These are phyloP conservation scores for Elysia crispata DNA, from an alignment of 2,888 invertebrate species.

Conservation along the genomic window DNA sequence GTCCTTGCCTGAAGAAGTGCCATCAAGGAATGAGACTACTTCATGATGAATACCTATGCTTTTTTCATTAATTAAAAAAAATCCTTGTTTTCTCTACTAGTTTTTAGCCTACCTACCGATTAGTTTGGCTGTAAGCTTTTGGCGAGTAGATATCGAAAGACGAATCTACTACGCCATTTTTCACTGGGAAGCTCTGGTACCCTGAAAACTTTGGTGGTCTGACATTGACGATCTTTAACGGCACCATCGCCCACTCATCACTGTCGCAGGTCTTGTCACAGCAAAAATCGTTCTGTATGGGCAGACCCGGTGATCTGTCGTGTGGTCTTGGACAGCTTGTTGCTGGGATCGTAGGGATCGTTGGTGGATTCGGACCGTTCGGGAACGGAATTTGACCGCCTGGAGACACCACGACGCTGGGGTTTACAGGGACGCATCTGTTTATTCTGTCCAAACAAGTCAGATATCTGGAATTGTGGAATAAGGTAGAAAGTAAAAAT, in stretches of 20 bases:
- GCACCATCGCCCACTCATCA: slow-evolving; percentile 67
- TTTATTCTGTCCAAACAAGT: slow-evolving; percentile 28
- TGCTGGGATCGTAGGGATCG: slow-evolving; percentile 33
- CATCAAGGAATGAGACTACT: too few species aligned
- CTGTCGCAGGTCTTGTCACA: slow-evolving; percentile 65
- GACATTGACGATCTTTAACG: slow-evolving; percentile 65
- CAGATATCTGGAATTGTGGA: slow-evolving; percentile 29
- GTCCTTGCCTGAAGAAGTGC: too few species aligned
- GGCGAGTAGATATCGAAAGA: slow-evolving; percentile 64
- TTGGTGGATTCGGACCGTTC: background rate
- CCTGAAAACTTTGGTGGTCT: slow-evolving; percentile 62
- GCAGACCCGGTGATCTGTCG: slow-evolving; percentile 52
- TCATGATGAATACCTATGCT: too few species aligned
- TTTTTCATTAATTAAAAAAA: background rate
- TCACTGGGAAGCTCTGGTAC: slow-evolving; percentile 63
- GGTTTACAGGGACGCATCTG: slow-evolving; percentile 44
- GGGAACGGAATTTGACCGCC: background rate
- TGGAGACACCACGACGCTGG: background rate
- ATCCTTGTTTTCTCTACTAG: background rate
- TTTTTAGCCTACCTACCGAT: slow-evolving; percentile 32
- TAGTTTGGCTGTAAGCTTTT: slow-evolving; percentile 53
- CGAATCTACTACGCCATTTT: slow-evolving; percentile 57
- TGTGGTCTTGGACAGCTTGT: slow-evolving; percentile 51
- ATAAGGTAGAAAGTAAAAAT: background rate
- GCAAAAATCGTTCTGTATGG: slow-evolving; percentile 65